Percentiles rank a stretch among this genome's conserved stretches.
Evolutionary conservation across 2,888 invertebrate species (phyloP).

Genomic region (Lithophane socia): DNA sequence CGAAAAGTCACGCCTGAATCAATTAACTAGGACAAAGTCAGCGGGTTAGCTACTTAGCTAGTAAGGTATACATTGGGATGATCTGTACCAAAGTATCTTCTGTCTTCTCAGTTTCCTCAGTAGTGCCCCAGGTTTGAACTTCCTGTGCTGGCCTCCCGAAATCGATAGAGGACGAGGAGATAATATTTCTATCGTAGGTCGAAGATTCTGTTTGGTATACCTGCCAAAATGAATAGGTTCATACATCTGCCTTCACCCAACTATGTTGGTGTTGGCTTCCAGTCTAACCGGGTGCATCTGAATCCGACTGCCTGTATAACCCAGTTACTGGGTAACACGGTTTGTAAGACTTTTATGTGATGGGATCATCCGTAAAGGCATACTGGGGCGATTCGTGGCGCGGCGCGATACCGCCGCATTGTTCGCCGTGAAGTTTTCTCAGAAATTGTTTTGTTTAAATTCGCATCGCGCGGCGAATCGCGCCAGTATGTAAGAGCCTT

Average conservation of each 20-base stretch:
- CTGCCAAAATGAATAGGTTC: neutral
- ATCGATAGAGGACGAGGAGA: neutral
- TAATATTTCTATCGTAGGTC: neutral
- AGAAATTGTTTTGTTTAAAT: no score
- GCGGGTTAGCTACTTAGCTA: neutral
- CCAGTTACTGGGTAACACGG: no score
- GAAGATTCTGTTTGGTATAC: slow-evolving; percentile 29
- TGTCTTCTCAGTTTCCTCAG: slow-evolving; percentile 16
- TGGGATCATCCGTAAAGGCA: no score
- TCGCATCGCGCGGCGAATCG: no score
- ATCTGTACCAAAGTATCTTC: slow-evolving; percentile 15
- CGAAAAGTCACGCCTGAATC: no score
- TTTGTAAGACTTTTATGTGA: no score
- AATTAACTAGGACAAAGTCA: neutral
- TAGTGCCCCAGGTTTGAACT: neutral
- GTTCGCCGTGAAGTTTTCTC: no score
- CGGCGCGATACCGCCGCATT: no score
- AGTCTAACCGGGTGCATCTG: neutral
- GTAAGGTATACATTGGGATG: neutral
- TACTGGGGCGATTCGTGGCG: no score
- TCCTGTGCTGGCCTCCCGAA: neutral
- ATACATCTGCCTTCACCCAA: neutral
- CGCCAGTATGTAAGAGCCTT: no score
- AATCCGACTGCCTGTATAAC: neutral
- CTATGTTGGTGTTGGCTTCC: neutral